Conservation (phyloP, 2,797 vertebrate species). For the Myioborus melanocephalus region DNA sequence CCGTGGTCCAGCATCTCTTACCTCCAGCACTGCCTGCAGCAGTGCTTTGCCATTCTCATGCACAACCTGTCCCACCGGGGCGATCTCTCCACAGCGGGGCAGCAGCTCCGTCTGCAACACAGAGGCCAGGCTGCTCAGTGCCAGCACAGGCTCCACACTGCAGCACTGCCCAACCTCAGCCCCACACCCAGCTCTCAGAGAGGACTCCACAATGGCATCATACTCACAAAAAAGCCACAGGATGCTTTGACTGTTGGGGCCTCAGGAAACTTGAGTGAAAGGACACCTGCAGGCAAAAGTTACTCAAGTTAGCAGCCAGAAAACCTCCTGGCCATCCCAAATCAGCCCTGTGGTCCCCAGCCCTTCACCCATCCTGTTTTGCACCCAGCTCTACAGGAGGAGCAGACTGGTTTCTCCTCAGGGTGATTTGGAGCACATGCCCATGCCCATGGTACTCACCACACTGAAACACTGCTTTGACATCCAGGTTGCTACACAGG, state of each 20-base stretch:
- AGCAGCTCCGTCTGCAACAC: constrained; percentile 89
- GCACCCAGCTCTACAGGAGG: not conserved
- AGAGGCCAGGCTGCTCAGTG: not conserved
- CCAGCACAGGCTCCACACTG: not conserved
- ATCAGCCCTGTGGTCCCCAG: not conserved
- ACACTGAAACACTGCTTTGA: constrained; percentile 97
- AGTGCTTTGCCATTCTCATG: constrained; percentile 92
- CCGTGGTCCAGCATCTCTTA: constrained; percentile 30
- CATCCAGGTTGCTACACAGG: constrained; percentile 93
- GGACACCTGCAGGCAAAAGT: constrained; percentile 81
- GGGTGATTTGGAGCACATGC: rapidly evolving
- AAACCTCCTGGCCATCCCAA: not conserved
- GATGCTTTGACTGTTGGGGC: constrained; percentile 96
- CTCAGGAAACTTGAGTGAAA: constrained; percentile 98
- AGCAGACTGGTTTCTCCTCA: not conserved
- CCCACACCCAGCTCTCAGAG: not conserved
- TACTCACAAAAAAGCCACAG: constrained; percentile 96
- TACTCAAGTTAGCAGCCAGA: constrained; percentile 9
- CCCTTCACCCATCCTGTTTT: not conserved
- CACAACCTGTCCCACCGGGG: constrained; percentile 87
- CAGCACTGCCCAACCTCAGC: not conserved
- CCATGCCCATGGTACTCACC: constrained; percentile 80
- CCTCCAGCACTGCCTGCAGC: constrained; percentile 92
- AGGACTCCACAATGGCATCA: rapidly evolving
- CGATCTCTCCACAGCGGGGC: constrained; percentile 90